Percentiles rank a stretch among this genome's conserved stretches.
These are phyloP conservation scores for Pseudomyrmex concolor DNA, from an alignment of 1,140 invertebrate genomes.

Conservation along the genomic window DNA sequence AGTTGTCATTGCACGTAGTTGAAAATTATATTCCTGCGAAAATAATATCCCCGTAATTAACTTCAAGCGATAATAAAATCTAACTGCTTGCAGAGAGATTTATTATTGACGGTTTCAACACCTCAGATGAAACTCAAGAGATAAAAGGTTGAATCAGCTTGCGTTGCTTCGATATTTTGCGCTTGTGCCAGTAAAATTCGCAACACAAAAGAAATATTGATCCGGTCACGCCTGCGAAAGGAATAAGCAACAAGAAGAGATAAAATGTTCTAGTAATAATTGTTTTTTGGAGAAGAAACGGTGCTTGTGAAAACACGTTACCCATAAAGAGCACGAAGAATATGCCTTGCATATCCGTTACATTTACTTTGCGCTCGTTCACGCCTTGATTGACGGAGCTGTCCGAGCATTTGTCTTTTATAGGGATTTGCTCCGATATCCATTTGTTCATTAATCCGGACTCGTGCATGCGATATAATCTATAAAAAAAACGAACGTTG, in stretches of 20 bases:
- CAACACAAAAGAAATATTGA: conserved; percentile 84
- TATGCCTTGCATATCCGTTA: conserved; percentile 95
- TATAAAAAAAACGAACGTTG: conserved; percentile 73
- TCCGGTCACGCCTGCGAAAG: conserved; percentile 85
- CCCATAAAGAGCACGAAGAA: conserved; percentile 93
- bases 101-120: too few species aligned
- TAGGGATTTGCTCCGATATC: conserved; percentile 91
- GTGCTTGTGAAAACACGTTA: conserved; percentile 77
- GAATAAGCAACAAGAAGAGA: conserved; percentile 10
- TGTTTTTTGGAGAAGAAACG: too few species aligned
- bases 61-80: conserved; percentile 20
- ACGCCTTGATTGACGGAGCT: conserved; percentile 87
- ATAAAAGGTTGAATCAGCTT: conserved; percentile 87
- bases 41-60: conserved; percentile 20
- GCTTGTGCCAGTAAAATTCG: conserved; percentile 86
- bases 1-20: neutral
- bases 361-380: conserved; percentile 93
- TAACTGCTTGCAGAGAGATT: neutral
- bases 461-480: conserved; percentile 92
- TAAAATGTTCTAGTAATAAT: neutral
- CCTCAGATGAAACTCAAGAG: conserved; percentile 72
- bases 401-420: conserved; percentile 92
- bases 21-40: neutral
- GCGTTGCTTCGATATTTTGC: conserved; percentile 83
- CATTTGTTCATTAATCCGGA: conserved; percentile 94